Conservation (phyloP, 2,113 vertebrate genomes). For the Cyrtonyx montezumae region DNA sequence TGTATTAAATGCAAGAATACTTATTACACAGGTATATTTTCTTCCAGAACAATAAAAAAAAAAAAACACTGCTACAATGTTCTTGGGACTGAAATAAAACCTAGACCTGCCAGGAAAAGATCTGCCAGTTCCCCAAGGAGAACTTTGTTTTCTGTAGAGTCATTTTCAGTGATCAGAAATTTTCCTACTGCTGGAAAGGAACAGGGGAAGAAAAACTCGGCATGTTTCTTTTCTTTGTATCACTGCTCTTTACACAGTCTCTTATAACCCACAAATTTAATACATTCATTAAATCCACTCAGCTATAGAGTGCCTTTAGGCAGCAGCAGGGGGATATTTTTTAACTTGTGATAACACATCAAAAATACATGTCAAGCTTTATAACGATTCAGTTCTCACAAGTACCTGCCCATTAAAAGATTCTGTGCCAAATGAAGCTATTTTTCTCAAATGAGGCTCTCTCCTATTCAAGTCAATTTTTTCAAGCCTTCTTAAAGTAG, state of each 20-base stretch:
- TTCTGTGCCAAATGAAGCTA: not conserved
- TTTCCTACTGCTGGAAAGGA: not conserved
- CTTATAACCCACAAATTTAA: not conserved
- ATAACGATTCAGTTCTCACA: fast-evolving
- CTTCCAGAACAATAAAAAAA: slow-evolving; percentile 27
- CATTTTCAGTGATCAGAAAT: slow-evolving; percentile 17
- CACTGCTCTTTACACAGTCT: not conserved
- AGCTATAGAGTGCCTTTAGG: not conserved
- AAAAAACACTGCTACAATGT: not conserved
- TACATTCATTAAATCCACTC: not conserved
- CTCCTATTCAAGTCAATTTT: not conserved
- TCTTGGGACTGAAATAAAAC: not conserved
- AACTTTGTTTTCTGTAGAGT: not conserved
- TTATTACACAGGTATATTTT: slow-evolving; percentile 35
- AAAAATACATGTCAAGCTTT: not conserved
- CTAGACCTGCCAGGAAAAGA: not conserved
- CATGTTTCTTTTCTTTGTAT: slow-evolving; percentile 10
- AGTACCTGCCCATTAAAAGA: not conserved
- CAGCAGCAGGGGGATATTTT: not conserved
- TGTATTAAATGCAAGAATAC: slow-evolving; percentile 8
- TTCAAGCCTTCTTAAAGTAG: not conserved
- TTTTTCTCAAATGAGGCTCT: not conserved
- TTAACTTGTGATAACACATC: not conserved
- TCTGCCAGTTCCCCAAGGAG: not conserved
- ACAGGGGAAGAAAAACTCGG: not conserved